A percentile compares a stretch with the other conserved stretches of the same genome.
These are phyloP conservation scores for Corythucha ciliata DNA, from an alignment of 2,888 invertebrate species.

Conservation along the genomic window DNA sequence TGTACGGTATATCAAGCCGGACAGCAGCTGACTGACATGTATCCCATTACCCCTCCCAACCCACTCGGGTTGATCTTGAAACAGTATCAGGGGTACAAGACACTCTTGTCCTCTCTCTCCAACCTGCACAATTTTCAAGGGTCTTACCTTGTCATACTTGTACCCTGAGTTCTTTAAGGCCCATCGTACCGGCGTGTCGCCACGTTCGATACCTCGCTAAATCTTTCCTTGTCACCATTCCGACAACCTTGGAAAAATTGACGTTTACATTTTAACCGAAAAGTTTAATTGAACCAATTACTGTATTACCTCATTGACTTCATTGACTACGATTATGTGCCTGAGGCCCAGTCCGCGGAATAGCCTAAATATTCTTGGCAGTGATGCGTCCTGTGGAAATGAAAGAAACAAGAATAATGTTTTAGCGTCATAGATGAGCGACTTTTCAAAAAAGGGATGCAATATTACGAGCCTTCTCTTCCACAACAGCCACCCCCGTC, in stretches of 20 bases:
- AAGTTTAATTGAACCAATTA: not conserved
- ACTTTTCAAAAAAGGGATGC: too few relatives aligned
- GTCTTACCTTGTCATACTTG: conserved; percentile 35
- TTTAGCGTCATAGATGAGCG: too few relatives aligned
- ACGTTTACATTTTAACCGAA: not conserved
- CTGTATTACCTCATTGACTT: conserved; percentile 45
- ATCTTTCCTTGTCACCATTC: conserved; percentile 57
- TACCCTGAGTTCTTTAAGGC: conserved; percentile 41
- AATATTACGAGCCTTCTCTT: too few relatives aligned
- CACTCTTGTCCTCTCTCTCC: too few relatives aligned
- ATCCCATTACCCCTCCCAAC: too few relatives aligned
- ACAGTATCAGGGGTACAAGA: too few relatives aligned
- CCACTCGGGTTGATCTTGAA: too few relatives aligned
- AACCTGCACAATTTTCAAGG: too few relatives aligned
- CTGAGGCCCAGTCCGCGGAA: conserved; percentile 51
- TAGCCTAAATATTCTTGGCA: conserved; percentile 41
- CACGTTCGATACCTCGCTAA: conserved; percentile 45
- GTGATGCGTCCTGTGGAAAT: conserved; percentile 35
- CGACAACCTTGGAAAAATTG: conserved; percentile 47
- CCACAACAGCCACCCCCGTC: too few relatives aligned
- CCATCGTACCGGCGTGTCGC: conserved; percentile 42
- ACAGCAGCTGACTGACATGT: too few relatives aligned
- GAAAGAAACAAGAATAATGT: too few relatives aligned
- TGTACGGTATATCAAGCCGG: too few relatives aligned
- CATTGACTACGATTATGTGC: conserved; percentile 49